Conservation (phyloP, 2,113 vertebrate genomes). For the Pterophyllum scalare region DNA sequence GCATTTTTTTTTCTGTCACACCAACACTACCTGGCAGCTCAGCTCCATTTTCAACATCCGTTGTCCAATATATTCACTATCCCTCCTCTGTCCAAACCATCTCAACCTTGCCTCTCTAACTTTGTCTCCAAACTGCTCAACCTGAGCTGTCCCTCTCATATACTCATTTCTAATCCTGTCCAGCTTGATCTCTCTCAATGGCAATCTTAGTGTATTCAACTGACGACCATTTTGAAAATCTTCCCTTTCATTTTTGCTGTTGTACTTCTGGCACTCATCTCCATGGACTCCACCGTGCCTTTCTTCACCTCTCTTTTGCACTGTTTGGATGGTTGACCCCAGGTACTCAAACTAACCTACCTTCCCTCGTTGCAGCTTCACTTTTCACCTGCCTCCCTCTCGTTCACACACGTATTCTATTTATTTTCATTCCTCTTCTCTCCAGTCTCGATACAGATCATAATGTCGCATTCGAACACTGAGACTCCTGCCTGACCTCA, state of each 20-base stretch:
- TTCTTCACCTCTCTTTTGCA: background rate
- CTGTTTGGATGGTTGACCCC: background rate
- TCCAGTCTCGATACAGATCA: background rate
- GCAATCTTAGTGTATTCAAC: background rate
- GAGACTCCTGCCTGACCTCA: background rate
- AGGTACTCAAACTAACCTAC: background rate
- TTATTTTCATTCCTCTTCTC: background rate
- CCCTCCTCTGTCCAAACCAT: background rate
- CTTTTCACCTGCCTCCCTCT: background rate
- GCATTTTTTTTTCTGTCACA: background rate
- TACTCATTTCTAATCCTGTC: background rate
- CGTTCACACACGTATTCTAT: background rate
- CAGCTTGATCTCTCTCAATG: background rate
- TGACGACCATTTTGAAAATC: background rate
- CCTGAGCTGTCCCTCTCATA: background rate
- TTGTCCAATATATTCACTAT: too few species aligned
- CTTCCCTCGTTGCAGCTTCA: background rate
- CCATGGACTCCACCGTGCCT: background rate
- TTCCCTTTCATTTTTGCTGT: fast-evolving
- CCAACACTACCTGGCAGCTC: background rate
- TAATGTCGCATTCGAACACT: background rate
- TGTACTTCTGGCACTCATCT: background rate
- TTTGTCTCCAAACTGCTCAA: background rate
- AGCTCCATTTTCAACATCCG: too few species aligned
- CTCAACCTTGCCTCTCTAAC: background rate